Evolutionary conservation across 64 coral and sea anemone genomes (phyloP).

Genomic region (Pocillopora verrucosa): DNA sequence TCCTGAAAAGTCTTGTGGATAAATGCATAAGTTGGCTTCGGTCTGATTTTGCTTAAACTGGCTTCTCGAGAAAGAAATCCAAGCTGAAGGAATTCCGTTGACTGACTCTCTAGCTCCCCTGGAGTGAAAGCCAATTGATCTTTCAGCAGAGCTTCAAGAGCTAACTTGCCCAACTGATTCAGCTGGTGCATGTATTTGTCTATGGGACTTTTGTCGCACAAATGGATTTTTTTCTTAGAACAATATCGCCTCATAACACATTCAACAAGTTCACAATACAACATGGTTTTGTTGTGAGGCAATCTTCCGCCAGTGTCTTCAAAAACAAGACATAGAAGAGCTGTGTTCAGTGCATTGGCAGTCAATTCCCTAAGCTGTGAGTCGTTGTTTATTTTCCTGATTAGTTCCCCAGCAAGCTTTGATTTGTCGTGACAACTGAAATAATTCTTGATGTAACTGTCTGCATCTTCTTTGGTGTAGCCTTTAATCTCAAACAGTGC

Average conservation of each 20-base stretch:
- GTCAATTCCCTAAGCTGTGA: not conserved
- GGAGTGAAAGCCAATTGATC: not conserved
- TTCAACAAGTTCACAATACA: conserved; percentile 16
- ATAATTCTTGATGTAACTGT: too few species aligned
- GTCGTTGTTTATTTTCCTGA: not conserved
- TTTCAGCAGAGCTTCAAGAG: conserved; percentile 21
- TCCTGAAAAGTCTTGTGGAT: not conserved
- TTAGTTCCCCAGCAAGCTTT: not conserved
- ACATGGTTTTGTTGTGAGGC: too few species aligned
- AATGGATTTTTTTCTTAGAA: not conserved
- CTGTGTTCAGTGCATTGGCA: not conserved
- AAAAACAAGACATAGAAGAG: too few species aligned
- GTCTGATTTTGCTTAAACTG: not conserved
- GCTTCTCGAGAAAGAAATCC: not conserved
- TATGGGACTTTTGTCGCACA: not conserved
- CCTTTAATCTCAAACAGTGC: not conserved
- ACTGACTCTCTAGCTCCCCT: not conserved
- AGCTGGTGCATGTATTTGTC: not conserved
- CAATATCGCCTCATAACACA: not conserved
- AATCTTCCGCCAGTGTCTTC: too few species aligned
- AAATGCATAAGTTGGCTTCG: not conserved
- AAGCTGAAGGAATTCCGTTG: not conserved
- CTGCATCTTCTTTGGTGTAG: too few species aligned
- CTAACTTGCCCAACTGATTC: conserved; percentile 27
- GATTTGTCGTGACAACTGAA: too few species aligned